Base-by-base conservation (phyloP, 1,140 invertebrate species). In the Papilio polyxenes region DNA sequence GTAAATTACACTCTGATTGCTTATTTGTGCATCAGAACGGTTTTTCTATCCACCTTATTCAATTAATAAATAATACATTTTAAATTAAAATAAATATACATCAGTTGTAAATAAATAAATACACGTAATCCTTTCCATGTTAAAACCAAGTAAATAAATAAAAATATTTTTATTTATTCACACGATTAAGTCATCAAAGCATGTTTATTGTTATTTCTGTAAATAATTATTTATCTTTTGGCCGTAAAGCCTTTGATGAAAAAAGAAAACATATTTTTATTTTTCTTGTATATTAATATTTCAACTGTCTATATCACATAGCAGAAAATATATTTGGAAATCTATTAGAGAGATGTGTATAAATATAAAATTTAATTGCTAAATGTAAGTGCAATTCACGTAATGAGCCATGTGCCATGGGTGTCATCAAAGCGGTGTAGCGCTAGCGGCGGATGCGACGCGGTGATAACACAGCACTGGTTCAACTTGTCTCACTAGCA, bases 141-240 rank as follows among this genome's bases (percentile, higher is more conserved):
- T 53, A 1, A 53, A 13, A 0, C 1, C 40, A 44, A 53, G 10
- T 8, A 53, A 20, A n/a, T 17, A 62, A 62, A 65, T 65, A 31
- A 13, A 65, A 65, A 65, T 65, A 65, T 65, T 65, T 65, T 65
- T 65, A 65, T 65, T 31, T 65, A 65, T 65, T 11, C 11, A 65
- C n/a, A 7, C 31, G 9, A 10, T 5, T 65, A 10, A 31, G 20
- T 65, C 23, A 23, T 37, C 31, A 37, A 65, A 3, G 23, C 20
- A 65, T 65, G 13, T 65, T 31, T 13, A 65, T 11, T 65, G 23
- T 65, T 23, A 0, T 65, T 65, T 11, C 11, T 65, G 23, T 65
- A 31, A 65, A 31, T 59, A 17, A 59, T 31, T 13, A 13, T 15
- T 65, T 31, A 44, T 44, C 17, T 59, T 59, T 20, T 20, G 17